These are phyloP conservation scores for Drosophila mercatorum DNA, from an alignment of 2,888 invertebrate genomes.

Conservation along the genomic window DNA sequence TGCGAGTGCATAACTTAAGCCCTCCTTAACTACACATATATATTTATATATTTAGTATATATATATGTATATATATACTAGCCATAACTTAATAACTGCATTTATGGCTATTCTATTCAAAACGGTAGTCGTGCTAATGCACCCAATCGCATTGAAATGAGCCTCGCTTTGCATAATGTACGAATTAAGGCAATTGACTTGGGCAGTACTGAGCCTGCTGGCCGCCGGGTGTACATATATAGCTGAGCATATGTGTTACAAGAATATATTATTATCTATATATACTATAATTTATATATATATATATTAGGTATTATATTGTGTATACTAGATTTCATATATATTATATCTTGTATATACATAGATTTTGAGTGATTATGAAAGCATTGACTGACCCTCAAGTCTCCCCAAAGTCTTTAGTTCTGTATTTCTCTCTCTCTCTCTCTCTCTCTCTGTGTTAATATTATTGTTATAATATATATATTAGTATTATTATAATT, in stretches of 20 bases:
- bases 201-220: not conserved
- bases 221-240: not conserved
- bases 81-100: constrained; percentile 4
- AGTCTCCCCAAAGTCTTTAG: too few relatives aligned
- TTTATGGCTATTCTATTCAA: constrained; percentile 8
- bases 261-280: not conserved
- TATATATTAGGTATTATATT: too few relatives aligned
- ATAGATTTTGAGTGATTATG: too few relatives aligned
- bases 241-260: not conserved
- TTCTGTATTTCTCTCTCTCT: too few relatives aligned
- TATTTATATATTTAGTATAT: not conserved
- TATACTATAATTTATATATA: too few relatives aligned
- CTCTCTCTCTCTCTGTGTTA: too few relatives aligned
- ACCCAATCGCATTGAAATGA: not conserved
- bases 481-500: too few relatives aligned
- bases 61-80: not conserved
- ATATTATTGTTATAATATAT: too few relatives aligned
- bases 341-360: too few relatives aligned
- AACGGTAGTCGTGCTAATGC: not conserved
- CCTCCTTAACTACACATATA: not conserved
- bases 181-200: not conserved
- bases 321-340: too few relatives aligned
- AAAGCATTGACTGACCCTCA: too few relatives aligned
- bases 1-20: constrained; percentile 7
- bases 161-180: constrained; percentile 6